Percentiles rank a stretch among this genome's conserved stretches.
Evolutionary conservation across 2,888 invertebrate genomes (phyloP).

Genomic region (Mythimna vitellina): DNA sequence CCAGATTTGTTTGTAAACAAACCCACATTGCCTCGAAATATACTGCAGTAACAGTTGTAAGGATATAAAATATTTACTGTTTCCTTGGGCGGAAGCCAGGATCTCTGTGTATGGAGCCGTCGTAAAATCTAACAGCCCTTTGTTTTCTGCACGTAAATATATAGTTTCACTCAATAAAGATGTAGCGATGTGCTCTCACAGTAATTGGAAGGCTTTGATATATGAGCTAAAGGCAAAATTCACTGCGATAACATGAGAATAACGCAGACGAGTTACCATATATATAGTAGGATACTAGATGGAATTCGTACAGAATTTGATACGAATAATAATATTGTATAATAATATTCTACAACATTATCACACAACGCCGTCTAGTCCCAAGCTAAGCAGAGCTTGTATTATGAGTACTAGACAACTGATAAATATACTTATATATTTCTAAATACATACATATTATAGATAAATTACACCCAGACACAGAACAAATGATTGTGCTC

Average conservation of each 20-base stretch:
- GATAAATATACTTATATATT: no score
- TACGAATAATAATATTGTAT: no score
- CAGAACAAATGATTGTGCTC: no score
- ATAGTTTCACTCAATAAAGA: conserved; percentile 28
- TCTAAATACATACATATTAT: no score
- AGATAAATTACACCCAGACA: no score
- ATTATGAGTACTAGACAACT: no score
- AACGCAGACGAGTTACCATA: not conserved
- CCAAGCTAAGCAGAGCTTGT: no score
- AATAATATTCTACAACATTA: no score
- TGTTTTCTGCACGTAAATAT: conserved; percentile 21
- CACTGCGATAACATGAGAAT: conserved; percentile 1
- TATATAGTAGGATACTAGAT: no score
- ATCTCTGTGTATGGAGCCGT: conserved; percentile 10
- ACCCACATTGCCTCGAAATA: conserved; percentile 2
- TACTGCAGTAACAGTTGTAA: conserved; percentile 5
- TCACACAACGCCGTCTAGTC: no score
- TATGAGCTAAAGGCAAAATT: not conserved
- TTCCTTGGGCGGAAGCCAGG: conserved; percentile 39
- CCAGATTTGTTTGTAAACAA: conserved; percentile 14
- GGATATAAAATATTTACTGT: conserved; percentile 32
- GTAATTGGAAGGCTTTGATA: conserved; percentile 38
- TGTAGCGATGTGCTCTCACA: conserved; percentile 8
- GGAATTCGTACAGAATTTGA: not conserved
- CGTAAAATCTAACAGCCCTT: conserved; percentile 39